Base-by-base conservation (phyloP, 2,113 vertebrate genomes). In the Leucosticte australis region DNA sequence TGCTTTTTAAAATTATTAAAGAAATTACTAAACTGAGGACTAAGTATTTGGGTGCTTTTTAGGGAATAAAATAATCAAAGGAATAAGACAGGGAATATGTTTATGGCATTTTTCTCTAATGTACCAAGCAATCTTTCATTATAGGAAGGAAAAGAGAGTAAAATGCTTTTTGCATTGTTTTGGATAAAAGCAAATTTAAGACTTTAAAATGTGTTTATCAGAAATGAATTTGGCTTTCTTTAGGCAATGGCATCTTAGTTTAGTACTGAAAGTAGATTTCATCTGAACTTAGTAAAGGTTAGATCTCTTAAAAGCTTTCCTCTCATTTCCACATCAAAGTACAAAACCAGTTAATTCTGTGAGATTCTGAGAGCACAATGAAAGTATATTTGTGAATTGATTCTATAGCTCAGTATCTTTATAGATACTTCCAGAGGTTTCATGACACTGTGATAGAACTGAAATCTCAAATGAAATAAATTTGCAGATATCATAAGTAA, bases 261-360 rank as follows among this genome's bases (percentile, higher is more conserved):
- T 65, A 86, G 49, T 84, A 85, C 22, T 64, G 71, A 95, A 81
- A 68, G 57, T 28, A 89, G 31, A 78, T 70, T 96, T 67, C 33
- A 75, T 70, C 35, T 87, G 28, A 84, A 70, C 55, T 87, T 94
- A 60, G 98, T 98, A 98, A 98, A 98, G 96, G 93, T 98, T 97
- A 97, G 77, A 89, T 97, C 83, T 98, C 94, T 94, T 98, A 97
- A 98, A 96, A 98, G 88, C 96, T 98, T 98, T 98, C 95, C 96
- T 96, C 97, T 98, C 97, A 95, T 98, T 96, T 98, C 77, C 96
- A 97, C 92, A 98, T 98, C 96, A 98, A 98, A 98, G 95, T 98
- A 96, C 93, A 98, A 98, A 98, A 98, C 94, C 95, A 96, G 97
- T 97, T 97, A 98, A 98, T 98, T 98, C 94, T 96, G 88, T 96